Percentiles rank a stretch among this genome's conserved stretches.
These are phyloP conservation scores for Pseudomyrmex sp. DNA, from an alignment of 1,140 invertebrate genomes.

Conservation along the genomic window DNA sequence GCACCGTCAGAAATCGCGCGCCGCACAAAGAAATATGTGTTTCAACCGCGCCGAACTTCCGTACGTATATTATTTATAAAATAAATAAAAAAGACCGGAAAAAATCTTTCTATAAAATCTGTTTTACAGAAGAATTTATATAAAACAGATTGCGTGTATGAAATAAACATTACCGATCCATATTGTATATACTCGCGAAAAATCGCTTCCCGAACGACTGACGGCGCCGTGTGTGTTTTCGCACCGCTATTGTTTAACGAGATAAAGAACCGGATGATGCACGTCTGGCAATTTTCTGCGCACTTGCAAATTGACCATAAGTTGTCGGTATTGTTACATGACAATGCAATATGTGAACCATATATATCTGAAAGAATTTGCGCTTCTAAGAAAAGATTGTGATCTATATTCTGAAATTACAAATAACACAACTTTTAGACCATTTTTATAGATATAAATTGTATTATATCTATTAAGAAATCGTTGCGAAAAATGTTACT, in stretches of 20 bases:
- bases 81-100: neutral
- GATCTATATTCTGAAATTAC: too few relatives aligned
- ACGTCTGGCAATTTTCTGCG: conserved; percentile 31
- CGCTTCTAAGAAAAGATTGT: too few relatives aligned
- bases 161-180: neutral
- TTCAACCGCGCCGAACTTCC: neutral
- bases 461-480: too few relatives aligned
- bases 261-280: neutral
- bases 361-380: too few relatives aligned
- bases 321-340: neutral
- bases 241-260: neutral
- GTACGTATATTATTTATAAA: neutral
- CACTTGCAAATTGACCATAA: neutral
- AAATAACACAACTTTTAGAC: too few relatives aligned
- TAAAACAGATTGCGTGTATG: too few relatives aligned
- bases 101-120: too few relatives aligned
- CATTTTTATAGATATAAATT: too few relatives aligned
- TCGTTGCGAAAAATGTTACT: too few relatives aligned
- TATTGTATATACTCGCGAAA: neutral
- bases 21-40: neutral
- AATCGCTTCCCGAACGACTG: neutral
- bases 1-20: conserved; percentile 18
- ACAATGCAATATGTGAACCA: neutral
- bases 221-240: neutral
- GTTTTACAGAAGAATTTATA: too few relatives aligned